phyloP scores from a whole-genome alignment of 1,140 invertebrate genomes.

The Cecropterus lyciades region DNA sequence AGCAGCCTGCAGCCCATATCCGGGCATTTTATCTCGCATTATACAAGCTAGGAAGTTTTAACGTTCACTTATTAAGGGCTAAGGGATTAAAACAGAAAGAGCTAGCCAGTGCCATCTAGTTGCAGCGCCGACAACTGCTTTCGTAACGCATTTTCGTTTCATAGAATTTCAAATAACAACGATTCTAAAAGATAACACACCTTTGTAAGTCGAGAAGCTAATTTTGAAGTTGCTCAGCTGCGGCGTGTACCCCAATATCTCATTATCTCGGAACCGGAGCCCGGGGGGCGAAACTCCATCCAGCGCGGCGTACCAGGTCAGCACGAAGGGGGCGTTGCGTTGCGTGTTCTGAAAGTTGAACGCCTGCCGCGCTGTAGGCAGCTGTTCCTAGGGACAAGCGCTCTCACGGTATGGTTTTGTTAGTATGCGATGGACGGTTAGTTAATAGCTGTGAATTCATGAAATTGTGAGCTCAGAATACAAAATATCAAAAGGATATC shows the following conservation, averaged over 20 bases:
- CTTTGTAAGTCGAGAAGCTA: constrained; percentile 64
- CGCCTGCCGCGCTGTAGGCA: constrained; percentile 22
- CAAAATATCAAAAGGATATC: too few species aligned
- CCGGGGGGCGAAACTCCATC: constrained; percentile 87
- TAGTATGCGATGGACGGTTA: background rate
- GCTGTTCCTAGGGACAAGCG: constrained; percentile 23
- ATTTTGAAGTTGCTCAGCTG: constrained; percentile 91
- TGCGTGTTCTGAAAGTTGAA: constrained; percentile 24
- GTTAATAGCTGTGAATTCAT: too few species aligned
- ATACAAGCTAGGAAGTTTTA: too few species aligned
- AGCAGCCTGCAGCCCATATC: too few species aligned
- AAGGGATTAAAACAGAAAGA: too few species aligned
- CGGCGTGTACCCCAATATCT: constrained; percentile 90
- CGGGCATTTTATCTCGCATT: too few species aligned
- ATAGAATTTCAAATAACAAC: too few species aligned
- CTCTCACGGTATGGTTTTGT: background rate
- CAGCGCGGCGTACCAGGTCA: constrained; percentile 91
- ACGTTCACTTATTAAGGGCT: too few species aligned
- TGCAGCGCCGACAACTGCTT: too few species aligned
- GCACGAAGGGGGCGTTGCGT: constrained; percentile 84
- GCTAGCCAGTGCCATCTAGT: too few species aligned
- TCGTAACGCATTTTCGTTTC: too few species aligned
- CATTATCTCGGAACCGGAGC: constrained; percentile 83
- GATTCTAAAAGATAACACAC: constrained; percentile 46
- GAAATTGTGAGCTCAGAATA: too few species aligned